Base-by-base conservation (phyloP, 2,888 invertebrate species). In the Aspidiotus destructor region DNA sequence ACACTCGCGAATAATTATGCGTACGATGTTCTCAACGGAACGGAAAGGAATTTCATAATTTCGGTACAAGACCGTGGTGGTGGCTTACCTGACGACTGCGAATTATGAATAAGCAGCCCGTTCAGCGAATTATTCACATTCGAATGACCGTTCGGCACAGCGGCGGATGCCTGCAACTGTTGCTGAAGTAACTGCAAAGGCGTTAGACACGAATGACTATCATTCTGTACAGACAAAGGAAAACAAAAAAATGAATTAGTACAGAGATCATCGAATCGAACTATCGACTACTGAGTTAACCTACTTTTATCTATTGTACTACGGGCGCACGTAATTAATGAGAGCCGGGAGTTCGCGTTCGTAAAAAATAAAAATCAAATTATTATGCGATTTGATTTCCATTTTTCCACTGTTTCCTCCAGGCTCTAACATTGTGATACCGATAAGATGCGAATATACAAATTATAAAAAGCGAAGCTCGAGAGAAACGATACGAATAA, bases 141-240 rank as follows among this genome's bases (percentile, higher is more conserved):
- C 61, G 68, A 68, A 62, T 68, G 68, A 41, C 68, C 68, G 28
- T 68, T 68, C 53, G 61, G 40, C 40, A 68, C 55, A 65, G 77
- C 75, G 60, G 79, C 77, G 44, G 57, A 58, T 44, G 80, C 80
- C 70, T 77, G 76, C 60, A 74, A 63, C 55, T 74, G 71, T 54
- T 74, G 74, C 69, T 80, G 83, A 74, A 77, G 79, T 77, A 79
- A 77, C 73, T 80, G 79, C 69, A 77, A 78, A 11, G 73, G 74
- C 28, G 64, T 70, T 53, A 70, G 65, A 44, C 69, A 70, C 69
- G 72, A 69, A 60, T 72, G 72, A 16, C 72, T 70, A 16, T 74
- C 73, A 57, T 70, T 72, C 73, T 73, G 72, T 13, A 68, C 62
- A 60, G 16, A 15, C 62, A 58, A 44, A 10, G 41, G 11, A 70